Evolutionary conservation across 2,113 vertebrate species (phyloP).

Genomic region (Cyrtonyx montezumae): DNA sequence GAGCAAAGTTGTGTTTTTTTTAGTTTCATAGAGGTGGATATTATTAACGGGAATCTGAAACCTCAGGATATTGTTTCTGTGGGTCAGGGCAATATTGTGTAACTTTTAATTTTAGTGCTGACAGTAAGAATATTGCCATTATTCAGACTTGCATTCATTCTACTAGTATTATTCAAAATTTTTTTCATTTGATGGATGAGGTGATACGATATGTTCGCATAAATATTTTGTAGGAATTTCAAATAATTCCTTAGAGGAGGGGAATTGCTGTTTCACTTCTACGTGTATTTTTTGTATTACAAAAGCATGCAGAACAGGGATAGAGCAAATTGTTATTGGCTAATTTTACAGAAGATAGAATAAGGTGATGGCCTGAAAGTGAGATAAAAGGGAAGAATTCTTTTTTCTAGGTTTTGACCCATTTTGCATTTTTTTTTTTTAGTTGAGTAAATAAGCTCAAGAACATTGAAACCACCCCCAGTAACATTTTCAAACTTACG

Average conservation of each 20-base stretch:
- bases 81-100: neutral
- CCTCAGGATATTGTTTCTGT: neutral
- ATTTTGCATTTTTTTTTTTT: neutral
- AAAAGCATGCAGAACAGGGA: neutral
- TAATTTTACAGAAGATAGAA: neutral
- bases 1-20: neutral
- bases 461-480: neutral
- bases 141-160: neutral
- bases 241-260: neutral
- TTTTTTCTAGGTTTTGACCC: neutral
- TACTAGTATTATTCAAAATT: neutral
- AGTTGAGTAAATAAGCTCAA: neutral
- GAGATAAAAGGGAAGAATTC: neutral
- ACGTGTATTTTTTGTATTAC: neutral
- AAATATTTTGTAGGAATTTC: neutral
- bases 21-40: neutral
- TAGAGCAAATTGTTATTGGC: neutral
- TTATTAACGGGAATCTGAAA: neutral
- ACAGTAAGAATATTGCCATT: neutral
- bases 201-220: neutral
- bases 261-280: neutral
- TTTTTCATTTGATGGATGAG: neutral
- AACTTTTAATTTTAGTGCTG: neutral
- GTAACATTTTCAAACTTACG: neutral
- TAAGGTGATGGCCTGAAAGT: neutral